phyloP scores from a whole-genome alignment of 2,797 vertebrate species.

The Somateria mollissima region DNA sequence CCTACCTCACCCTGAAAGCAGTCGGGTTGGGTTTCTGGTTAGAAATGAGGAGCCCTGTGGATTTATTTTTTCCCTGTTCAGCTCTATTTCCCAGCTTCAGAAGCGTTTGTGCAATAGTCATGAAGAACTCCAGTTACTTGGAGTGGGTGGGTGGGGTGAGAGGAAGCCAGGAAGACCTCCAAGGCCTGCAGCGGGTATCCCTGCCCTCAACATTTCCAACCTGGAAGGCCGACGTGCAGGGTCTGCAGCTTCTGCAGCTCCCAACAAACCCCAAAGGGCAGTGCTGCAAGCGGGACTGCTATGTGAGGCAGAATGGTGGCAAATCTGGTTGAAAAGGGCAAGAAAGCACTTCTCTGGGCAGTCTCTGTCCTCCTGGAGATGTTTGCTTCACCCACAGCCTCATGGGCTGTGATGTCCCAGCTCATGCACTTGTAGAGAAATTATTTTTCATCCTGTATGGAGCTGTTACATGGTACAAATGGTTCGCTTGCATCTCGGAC shows the following conservation, averaged over 20 bases:
- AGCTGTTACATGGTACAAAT: background rate
- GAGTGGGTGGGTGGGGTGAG: background rate
- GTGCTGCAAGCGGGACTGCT: no score
- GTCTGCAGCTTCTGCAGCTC: no score
- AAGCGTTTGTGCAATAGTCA: background rate
- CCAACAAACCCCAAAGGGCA: no score
- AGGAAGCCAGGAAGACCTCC: background rate
- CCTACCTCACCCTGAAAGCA: background rate
- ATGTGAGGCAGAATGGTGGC: no score
- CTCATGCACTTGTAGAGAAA: background rate
- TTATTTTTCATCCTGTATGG: background rate
- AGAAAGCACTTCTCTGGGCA: background rate
- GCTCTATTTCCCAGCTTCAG: background rate
- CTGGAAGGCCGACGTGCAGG: background rate
- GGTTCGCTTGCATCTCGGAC: background rate
- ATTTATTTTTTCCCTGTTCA: background rate
- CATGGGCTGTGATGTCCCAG: background rate
- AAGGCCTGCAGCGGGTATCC: background rate
- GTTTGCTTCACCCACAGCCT: background rate
- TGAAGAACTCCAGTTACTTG: background rate
- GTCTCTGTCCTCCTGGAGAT: conserved; percentile 10
- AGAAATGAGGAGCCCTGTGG: background rate
- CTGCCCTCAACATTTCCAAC: background rate
- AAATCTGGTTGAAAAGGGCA: no score
- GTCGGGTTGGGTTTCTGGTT: background rate